These are phyloP conservation scores for Aphrocallistes beatrix DNA, from an alignment of 37 sponge, comb jelly and placozoan genomes.

Conservation along the genomic window DNA sequence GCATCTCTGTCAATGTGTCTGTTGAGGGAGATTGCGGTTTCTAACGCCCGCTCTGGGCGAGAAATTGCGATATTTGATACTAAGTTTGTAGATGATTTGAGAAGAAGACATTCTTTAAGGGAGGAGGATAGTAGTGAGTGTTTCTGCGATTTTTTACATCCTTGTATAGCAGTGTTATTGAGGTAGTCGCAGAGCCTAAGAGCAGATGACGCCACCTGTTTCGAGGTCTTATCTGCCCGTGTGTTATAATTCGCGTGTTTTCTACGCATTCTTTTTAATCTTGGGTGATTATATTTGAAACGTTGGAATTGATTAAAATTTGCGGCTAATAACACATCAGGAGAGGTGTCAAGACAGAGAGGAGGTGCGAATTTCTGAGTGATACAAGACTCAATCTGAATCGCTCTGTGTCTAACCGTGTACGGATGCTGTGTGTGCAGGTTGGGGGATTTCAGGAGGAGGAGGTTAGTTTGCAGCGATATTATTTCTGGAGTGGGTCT, in stretches of 20 bases:
- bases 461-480: background rate
- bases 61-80: background rate
- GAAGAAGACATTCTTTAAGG: background rate
- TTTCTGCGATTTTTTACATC: background rate
- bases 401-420: background rate
- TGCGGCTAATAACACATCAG: background rate
- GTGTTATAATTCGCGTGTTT: constrained; percentile 14
- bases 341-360: background rate
- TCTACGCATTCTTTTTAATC: background rate
- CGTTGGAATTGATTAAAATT: constrained; percentile 8
- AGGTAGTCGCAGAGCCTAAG: background rate
- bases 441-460: background rate
- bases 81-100: background rate
- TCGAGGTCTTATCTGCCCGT: background rate
- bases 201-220: background rate
- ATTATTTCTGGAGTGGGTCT: constrained; percentile 3
- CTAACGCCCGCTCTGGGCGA: constrained; percentile 1
- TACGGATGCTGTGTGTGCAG: constrained; percentile 2
- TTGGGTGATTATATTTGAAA: constrained; percentile 1
- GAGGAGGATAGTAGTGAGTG: background rate
- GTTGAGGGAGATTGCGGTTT: background rate
- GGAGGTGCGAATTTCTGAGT: background rate
- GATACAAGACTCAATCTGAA: background rate
- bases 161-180: background rate
- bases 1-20: background rate